Base-by-base conservation (phyloP, 1,140 invertebrate genomes). In the Hyphantria cunea region DNA sequence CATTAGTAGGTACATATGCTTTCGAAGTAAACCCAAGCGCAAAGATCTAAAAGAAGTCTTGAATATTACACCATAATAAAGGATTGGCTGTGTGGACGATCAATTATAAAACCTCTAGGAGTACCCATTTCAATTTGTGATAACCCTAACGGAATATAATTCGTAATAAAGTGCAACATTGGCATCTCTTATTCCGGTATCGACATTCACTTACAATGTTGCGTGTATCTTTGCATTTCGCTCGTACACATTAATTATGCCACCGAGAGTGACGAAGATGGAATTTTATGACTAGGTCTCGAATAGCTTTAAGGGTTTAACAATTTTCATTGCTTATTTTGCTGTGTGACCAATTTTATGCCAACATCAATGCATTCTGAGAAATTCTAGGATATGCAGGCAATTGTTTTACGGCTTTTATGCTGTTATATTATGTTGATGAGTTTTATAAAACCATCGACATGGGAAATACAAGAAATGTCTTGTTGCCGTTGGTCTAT, bases 291-390 rank as follows among this genome's bases (percentile, higher is more conserved):
- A 85, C 61, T 49, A 62, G 67, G 55, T 69, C 70, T 71, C 66
- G 80, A 76, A 84, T 79, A 80, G 80, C 76, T 79, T 62, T 48
- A 72, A 78, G 75, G 80, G 75, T 67, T 81, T 75, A 77, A 75
- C 72, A 73, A 53, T 81, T 50, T 86, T 78, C 80, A 86, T 87
- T 83, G 84, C 82, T 86, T 85, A 85, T 87, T 85, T 86, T 85
- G 82, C 69, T 47, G 68, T 83, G 77, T 78, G 78, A 88, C 85
- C 84, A 86, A 88, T 88, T 88, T 88, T 86, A 86, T 80, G 73
- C 80, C 67, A 76, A 75, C 73, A 66, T 32, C 61, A 66, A 70
- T 63, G 74, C 70, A 72, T 86, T 86, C 80, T 51, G 61, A 80
- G 82, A 82, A 84, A 73, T 76, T 64, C 66, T 73, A 64, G 75